phyloP scores from a whole-genome alignment of 2,797 vertebrate species.

The Melanotaenia maccullochi region DNA sequence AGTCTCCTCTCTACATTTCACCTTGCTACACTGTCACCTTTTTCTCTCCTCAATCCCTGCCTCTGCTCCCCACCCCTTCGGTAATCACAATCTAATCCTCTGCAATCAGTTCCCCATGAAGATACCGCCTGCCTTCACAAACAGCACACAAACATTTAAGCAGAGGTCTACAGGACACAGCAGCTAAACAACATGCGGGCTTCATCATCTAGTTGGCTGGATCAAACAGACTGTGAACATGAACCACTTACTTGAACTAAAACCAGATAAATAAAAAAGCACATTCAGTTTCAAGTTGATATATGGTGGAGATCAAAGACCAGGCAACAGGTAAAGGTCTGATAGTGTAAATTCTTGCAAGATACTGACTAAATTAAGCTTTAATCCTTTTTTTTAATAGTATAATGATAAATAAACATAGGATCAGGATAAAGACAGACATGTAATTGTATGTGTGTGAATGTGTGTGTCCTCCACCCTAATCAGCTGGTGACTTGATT shows the following conservation, averaged over 20 bases:
- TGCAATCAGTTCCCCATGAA: constrained; percentile 56
- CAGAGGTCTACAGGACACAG: constrained; percentile 26
- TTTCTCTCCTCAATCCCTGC: constrained; percentile 15
- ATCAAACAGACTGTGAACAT: not conserved
- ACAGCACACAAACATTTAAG: constrained; percentile 5
- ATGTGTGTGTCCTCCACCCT: constrained; percentile 37
- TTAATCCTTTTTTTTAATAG: constrained; percentile 64
- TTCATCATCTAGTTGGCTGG: constrained; percentile 2
- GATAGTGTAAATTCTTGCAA: constrained; percentile 64
- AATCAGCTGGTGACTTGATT: constrained; percentile 71
- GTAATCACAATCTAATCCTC: constrained; percentile 65
- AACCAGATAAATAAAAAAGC: constrained; percentile 9
- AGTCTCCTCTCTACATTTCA: constrained; percentile 14
- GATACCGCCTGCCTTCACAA: constrained; percentile 24
- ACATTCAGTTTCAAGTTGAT: constrained; percentile 7
- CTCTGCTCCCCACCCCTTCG: constrained; percentile 20
- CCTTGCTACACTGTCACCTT: constrained; percentile 40
- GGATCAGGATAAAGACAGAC: constrained; percentile 61
- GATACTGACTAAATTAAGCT: constrained; percentile 52
- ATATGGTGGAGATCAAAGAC: not conserved
- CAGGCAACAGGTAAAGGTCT: constrained; percentile 19
- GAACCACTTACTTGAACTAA: constrained; percentile 5
- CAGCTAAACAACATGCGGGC: constrained; percentile 15
- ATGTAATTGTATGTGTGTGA: constrained; percentile 1
- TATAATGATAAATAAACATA: constrained; percentile 73